These are phyloP conservation scores for Monopis laevigella DNA, from an alignment of 2,888 invertebrate genomes.

Conservation along the genomic window DNA sequence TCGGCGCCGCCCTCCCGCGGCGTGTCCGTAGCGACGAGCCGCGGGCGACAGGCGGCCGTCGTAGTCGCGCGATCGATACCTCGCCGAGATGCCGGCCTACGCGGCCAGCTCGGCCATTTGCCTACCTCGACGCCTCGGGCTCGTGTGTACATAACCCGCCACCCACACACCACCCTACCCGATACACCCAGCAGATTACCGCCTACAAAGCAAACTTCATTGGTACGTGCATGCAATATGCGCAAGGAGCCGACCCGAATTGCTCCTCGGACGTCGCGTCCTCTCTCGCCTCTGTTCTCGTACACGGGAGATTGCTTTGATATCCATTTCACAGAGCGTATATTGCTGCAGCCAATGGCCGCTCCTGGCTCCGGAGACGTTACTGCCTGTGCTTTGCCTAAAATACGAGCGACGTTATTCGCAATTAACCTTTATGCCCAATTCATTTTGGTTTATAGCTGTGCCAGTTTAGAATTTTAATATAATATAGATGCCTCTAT, in stretches of 20 bases:
- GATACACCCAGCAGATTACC: constrained; percentile 64
- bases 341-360: constrained; percentile 24
- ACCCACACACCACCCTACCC: constrained; percentile 50
- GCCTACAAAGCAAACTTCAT: constrained; percentile 68
- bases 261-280: constrained; percentile 36
- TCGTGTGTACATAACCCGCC: constrained; percentile 63
- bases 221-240: constrained; percentile 67
- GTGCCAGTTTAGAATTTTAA: too few relatives aligned
- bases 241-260: constrained; percentile 60
- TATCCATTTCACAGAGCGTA: constrained; percentile 39
- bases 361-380: background rate
- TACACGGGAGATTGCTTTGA: constrained; percentile 49
- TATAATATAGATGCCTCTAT: too few relatives aligned
- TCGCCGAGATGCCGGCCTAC: constrained; percentile 59
- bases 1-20: constrained; percentile 48
- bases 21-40: constrained; percentile 22
- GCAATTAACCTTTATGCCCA: background rate
- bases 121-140: constrained; percentile 65
- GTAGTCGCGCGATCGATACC: constrained; percentile 45
- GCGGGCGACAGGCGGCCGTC: constrained; percentile 17
- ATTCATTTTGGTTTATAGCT: too few relatives aligned
- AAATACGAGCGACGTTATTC: constrained; percentile 21
- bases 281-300: background rate
- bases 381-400: constrained; percentile 25
- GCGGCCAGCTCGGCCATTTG: constrained; percentile 63